phyloP scores from a whole-genome alignment of 2,888 invertebrate species.

The Phanerotoma sp. region DNA sequence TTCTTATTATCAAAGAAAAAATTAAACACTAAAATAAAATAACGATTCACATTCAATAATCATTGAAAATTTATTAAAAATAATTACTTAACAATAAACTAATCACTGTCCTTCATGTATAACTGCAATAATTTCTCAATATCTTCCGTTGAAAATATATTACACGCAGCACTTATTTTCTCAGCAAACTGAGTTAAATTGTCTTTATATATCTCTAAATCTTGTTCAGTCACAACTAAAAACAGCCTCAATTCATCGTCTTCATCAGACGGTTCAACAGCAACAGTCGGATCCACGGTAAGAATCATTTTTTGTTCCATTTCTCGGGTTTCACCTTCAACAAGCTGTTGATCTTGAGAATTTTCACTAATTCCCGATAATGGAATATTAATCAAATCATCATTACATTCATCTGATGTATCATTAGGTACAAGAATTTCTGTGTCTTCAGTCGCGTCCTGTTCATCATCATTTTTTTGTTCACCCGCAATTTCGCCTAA shows the following conservation, averaged over 20 bases:
- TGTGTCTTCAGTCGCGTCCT: too few species aligned
- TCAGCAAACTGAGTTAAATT: conserved; percentile 30
- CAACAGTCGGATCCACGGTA: not conserved
- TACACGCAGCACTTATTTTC: conserved; percentile 23
- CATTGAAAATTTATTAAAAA: conserved; percentile 2
- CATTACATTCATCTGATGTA: not conserved
- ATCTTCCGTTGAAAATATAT: conserved; percentile 22
- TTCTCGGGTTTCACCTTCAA: not conserved
- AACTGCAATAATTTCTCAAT: conserved; percentile 24
- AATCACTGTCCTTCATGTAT: conserved; percentile 20
- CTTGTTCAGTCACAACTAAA: conserved; percentile 30
- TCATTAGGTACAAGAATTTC: not conserved
- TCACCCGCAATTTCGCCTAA: not conserved
- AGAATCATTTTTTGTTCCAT: not conserved
- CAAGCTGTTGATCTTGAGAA: not conserved
- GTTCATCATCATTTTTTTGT: too few species aligned
- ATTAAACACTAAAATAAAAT: not conserved
- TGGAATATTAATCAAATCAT: not conserved
- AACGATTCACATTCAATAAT: not conserved
- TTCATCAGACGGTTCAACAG: not conserved
- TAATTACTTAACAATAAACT: conserved; percentile 20
- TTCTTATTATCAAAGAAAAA: too few species aligned
- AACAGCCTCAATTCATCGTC: conserved; percentile 8
- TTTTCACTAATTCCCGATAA: too few species aligned
- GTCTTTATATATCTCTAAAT: conserved; percentile 28